phyloP scores from a whole-genome alignment of 2,797 vertebrate genomes.

The Pangasius mekongensis region DNA sequence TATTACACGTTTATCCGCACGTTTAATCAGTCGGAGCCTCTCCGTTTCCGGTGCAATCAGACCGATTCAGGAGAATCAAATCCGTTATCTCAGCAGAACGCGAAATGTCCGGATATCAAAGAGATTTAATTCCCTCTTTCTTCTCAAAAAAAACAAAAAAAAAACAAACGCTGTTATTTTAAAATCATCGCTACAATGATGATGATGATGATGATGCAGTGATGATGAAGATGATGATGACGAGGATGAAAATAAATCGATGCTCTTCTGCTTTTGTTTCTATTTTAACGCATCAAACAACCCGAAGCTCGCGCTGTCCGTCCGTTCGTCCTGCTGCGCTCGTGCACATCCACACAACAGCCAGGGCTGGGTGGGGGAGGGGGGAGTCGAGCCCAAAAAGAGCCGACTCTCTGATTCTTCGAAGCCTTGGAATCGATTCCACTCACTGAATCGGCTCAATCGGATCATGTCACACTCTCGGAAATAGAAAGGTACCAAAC shows the following conservation, averaged over 20 bases:
- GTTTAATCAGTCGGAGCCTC: not conserved
- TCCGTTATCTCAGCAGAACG: not conserved
- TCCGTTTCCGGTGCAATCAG: not conserved
- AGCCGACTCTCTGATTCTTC: not conserved
- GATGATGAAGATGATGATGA: not conserved
- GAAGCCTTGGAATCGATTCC: not conserved
- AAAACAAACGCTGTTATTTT: not conserved
- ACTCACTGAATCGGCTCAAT: not conserved
- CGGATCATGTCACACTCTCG: not conserved
- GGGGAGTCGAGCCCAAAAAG: not conserved
- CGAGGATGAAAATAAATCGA: not conserved
- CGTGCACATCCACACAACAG: conserved; percentile 7
- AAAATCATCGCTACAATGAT: not conserved
- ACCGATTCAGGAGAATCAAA: not conserved
- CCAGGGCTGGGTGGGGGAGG: not conserved
- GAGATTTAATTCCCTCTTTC: not conserved
- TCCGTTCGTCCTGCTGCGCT: conserved; percentile 3
- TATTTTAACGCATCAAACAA: not conserved
- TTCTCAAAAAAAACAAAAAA: too few species aligned
- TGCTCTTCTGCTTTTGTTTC: not conserved
- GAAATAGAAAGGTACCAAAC: not conserved
- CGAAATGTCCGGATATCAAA: not conserved
- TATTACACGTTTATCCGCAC: not conserved
- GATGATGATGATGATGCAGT: not conserved
- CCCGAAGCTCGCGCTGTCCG: not conserved